phyloP scores from a whole-genome alignment of 2,113 vertebrate genomes.

The Bubo blakistoni region DNA sequence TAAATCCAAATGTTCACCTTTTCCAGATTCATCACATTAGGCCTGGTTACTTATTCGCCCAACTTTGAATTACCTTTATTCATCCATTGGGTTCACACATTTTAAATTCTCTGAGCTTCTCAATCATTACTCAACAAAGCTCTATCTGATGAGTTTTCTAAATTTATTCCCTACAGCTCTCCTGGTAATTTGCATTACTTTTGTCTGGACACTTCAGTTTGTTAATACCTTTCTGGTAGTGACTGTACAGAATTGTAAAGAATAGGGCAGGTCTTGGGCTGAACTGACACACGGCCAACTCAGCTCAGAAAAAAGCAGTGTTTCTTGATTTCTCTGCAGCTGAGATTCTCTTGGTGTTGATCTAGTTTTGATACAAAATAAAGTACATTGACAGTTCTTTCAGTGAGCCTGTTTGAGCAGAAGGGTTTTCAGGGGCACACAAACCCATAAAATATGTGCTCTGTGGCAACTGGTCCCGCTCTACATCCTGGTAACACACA shows the following conservation, averaged over 20 bases:
- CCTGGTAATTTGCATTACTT: not conserved
- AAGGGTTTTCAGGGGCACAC: not conserved
- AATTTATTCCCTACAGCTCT: not conserved
- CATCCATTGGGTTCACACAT: not conserved
- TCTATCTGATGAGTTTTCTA: not conserved
- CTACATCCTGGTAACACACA: not conserved
- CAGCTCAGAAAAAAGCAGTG: not conserved
- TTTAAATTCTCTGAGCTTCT: slow-evolving; percentile 3
- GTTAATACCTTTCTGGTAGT: not conserved
- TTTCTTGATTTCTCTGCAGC: not conserved
- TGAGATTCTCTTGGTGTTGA: not conserved
- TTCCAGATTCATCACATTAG: not conserved
- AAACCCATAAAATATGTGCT: not conserved
- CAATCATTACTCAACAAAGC: slow-evolving; percentile 24
- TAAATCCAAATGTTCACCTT: not conserved
- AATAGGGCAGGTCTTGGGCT: not conserved
- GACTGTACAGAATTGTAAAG: not conserved
- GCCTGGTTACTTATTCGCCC: not conserved
- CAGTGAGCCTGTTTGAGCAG: not conserved
- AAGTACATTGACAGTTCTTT: not conserved
- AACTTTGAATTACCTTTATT: not conserved
- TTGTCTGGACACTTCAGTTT: not conserved
- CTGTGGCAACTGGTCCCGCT: not conserved
- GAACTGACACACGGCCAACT: not conserved
- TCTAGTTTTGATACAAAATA: not conserved